Base-by-base conservation (phyloP, 2,797 vertebrate genomes). In the Apogon hyalosoma region DNA sequence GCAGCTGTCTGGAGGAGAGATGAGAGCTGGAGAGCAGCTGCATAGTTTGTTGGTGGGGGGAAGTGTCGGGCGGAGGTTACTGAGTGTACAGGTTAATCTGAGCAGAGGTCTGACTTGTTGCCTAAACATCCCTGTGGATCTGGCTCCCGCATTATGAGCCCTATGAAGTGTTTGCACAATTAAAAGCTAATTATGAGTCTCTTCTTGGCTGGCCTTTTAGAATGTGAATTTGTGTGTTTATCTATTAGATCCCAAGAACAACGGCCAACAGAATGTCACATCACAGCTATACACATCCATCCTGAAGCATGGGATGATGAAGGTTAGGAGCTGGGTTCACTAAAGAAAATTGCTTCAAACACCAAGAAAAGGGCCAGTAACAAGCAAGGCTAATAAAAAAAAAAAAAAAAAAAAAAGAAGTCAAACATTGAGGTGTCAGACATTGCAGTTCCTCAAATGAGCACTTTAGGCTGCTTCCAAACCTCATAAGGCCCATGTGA, bases 1-100 rank as follows among this genome's bases (percentile, higher is more conserved):
- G 66, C 76, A 81, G 79, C 63, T 69, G 74, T 81, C 78, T 85
- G 85, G 63, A 68, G 55, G 49, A 78, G 61, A 77, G 54, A 53
- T 33, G 51, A 14, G 39, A 72, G 28, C 54, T 49, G 53, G 69
- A 79, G 41, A 56, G 33, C 51, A 78, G 78, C 74, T 74, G 66
- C 57, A 71, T 21, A 59, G 60, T 78, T 41, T 57, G 54, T 41
- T 40, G 3, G 54, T 15, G 14, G 38, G 59, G 42, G 45, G 36
- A 49, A 11, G 46, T 13, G 19, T 7, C 21, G 16, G 50, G 43
- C 38, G 47, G 47, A 31, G 24, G 54, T 9, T 39, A 11, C 43
- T 40, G 16, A 49, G 63, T 28, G 15, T 59, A 63, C 51, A 53
- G 69, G 60, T 81, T 70, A 75, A 85, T 55, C 49, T 16, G 54